Evolutionary conservation across 1,140 invertebrate genomes (phyloP).

Genomic region (Drosophila pseudoobscura): DNA sequence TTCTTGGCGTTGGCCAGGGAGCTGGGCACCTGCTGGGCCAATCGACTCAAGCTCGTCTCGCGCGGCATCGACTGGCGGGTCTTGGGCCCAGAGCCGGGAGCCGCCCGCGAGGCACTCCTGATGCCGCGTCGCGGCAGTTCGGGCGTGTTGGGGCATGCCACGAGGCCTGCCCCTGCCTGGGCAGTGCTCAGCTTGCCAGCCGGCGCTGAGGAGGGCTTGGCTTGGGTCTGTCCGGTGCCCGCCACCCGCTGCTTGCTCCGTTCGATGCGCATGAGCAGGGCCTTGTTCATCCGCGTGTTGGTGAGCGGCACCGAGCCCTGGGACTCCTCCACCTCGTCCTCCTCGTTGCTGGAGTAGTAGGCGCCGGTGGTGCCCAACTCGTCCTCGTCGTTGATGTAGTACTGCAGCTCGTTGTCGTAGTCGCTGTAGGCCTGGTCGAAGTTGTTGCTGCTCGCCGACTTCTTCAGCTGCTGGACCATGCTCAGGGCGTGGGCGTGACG

Average conservation of each 20-base stretch:
- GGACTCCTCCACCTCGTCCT: conserved; percentile 19
- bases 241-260: conserved; percentile 78
- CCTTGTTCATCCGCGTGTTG: conserved; percentile 85
- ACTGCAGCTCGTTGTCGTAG: conserved; percentile 81
- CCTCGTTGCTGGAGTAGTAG: conserved; percentile 76
- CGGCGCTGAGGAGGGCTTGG: conserved; percentile 73
- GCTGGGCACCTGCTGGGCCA: conserved; percentile 78
- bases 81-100: conserved; percentile 45
- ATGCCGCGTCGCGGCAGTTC: conserved; percentile 83
- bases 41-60: conserved; percentile 78
- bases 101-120: conserved; percentile 64
- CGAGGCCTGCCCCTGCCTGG: conserved; percentile 62
- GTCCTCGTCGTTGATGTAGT: conserved; percentile 82
- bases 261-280: conserved; percentile 83
- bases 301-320: conserved; percentile 73
- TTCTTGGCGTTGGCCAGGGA: conserved; percentile 80
- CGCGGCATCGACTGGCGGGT: conserved; percentile 79
- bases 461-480: conserved; percentile 60
- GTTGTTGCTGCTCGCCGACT: conserved; percentile 82
- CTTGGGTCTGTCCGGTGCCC: conserved; percentile 56
- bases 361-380: conserved; percentile 69
- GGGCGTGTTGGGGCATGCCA: conserved; percentile 85
- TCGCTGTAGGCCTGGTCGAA: conserved; percentile 78
- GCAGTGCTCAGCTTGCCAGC: conserved; percentile 56
- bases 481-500: conserved; percentile 61